Evolutionary conservation across 2,888 invertebrate genomes (phyloP).

Genomic region (Philonicus albiceps): DNA sequence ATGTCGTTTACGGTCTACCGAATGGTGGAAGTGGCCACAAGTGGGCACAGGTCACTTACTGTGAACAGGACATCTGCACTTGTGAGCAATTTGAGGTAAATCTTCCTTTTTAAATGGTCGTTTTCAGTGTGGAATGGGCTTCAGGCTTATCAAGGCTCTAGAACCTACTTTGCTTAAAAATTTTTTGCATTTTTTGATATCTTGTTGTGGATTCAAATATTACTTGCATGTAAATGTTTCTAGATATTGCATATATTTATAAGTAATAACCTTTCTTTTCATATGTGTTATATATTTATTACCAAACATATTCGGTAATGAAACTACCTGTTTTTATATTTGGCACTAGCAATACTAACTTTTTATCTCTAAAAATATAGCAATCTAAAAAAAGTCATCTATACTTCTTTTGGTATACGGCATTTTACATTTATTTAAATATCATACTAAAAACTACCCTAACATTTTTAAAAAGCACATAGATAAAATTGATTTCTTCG

Average conservation of each 20-base stretch:
- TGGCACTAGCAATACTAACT: too few relatives aligned
- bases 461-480: too few relatives aligned
- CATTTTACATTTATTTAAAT: too few relatives aligned
- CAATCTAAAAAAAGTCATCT: too few relatives aligned
- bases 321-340: too few relatives aligned
- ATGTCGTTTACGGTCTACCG: conserved; percentile 50
- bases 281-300: background rate
- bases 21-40: conserved; percentile 57
- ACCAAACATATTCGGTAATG: too few relatives aligned
- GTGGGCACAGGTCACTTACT: conserved; percentile 60
- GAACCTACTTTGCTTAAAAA: background rate
- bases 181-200: background rate
- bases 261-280: background rate
- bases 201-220: background rate
- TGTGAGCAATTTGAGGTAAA: conserved; percentile 64
- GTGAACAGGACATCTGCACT: conserved; percentile 62
- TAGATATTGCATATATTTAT: background rate
- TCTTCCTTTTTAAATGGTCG: background rate
- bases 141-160: background rate
- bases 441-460: too few relatives aligned
- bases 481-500: too few relatives aligned
- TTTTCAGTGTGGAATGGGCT: background rate
- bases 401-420: too few relatives aligned
- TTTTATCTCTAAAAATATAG: too few relatives aligned
- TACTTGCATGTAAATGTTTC: background rate